Evolutionary conservation across 2,797 vertebrate genomes (phyloP), one percentile per base, ranked within the genome.

Genomic region (Sylvia borin): DNA sequence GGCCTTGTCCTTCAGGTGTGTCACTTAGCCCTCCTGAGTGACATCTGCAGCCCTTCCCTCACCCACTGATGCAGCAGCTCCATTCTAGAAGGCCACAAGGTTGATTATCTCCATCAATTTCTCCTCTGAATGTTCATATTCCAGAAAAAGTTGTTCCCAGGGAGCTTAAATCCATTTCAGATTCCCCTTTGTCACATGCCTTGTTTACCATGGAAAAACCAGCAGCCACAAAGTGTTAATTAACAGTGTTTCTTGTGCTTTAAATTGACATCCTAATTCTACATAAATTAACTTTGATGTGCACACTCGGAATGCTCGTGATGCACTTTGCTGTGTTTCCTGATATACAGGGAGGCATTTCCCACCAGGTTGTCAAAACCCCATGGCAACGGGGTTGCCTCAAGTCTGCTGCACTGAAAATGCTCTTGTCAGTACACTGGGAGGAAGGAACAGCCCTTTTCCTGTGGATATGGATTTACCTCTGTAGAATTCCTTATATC

Each of bases 221-320:
- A 80, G 10, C 53, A 65, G 64, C 40, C 43, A n/a, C 42, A 47
- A 75, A 87, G 11, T 15, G 17, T 61, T 83, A 74, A 83, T 83
- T 74, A 77, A 31, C 42, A 36, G 25, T 16, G 15, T 0, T 58
- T 84, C 48, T 45, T 4, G 24, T 74, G n/a, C 34, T 85, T 83
- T 64, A 60, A 85, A 77, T 67, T 57, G 83, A 34, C 79, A 68
- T 50, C 61, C 50, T 73, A 38, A 31, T n/a, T 93, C 54, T 20
- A 11, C 36, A 40, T n/a, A 54, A 90, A 92, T 68, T 36, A 81
- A 42, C 65, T 66, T 58, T 43, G 61, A 65, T 78, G 66, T 58
- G 65, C 62, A 51, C 32, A 9, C 42, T 83, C 6, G 2, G 11
- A 40, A 32, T 0, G 1, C 34, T 61, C 5, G 3, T 61, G 14